Evolutionary conservation across 2,113 vertebrate species (phyloP).

Genomic region (Morone saxatilis): DNA sequence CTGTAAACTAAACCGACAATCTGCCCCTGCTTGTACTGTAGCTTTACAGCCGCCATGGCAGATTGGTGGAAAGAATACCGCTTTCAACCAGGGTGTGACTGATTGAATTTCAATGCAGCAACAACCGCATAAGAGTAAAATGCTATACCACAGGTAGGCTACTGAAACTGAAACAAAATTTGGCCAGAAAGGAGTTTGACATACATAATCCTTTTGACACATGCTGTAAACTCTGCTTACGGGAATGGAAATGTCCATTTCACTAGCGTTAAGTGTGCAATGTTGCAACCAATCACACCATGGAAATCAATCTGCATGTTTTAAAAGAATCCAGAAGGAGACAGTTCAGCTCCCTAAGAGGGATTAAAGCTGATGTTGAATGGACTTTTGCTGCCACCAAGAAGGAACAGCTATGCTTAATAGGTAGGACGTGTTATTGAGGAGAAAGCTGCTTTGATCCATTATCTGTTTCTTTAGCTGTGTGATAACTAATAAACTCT

Average conservation of each 20-base stretch:
- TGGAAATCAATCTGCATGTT: conserved; percentile 40
- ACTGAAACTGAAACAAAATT: neutral
- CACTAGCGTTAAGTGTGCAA: conserved; percentile 7
- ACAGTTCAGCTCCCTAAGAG: conserved; percentile 18
- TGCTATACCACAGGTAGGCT: too few species aligned
- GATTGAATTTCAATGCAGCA: conserved; percentile 16
- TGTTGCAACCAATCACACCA: conserved; percentile 16
- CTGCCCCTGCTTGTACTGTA: conserved; percentile 5
- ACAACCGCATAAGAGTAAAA: conserved; percentile 15
- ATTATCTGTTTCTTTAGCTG: conserved; percentile 38
- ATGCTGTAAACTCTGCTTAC: neutral
- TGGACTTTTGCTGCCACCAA: conserved; percentile 19
- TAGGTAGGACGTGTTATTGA: conserved; percentile 15
- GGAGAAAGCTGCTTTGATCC: conserved; percentile 19
- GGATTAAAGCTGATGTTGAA: conserved; percentile 29
- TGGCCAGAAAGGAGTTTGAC: neutral
- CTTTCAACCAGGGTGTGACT: conserved; percentile 12
- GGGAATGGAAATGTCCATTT: neutral
- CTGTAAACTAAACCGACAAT: conserved; percentile 4
- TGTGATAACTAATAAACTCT: conserved; percentile 26
- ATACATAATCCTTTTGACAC: conserved; percentile 1
- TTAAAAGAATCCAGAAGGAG: conserved; percentile 26
- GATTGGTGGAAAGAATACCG: conserved; percentile 17
- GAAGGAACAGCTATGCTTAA: conserved; percentile 17
- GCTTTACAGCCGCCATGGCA: neutral